These are phyloP conservation scores for Platycheirus rosarum DNA, from an alignment of 2,888 invertebrate species.

Conservation along the genomic window DNA sequence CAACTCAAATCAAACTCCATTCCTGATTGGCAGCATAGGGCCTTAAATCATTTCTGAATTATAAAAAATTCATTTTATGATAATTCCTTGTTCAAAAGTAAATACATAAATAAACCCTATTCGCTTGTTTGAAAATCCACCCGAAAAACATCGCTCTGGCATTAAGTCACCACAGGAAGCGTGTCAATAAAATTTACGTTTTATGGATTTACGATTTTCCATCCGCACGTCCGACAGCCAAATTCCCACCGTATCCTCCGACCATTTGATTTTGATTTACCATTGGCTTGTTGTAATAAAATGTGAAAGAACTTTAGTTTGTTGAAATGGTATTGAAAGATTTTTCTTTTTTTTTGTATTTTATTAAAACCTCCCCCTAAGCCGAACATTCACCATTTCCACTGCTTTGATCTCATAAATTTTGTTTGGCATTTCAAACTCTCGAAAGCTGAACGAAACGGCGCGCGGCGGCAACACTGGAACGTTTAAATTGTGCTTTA, in stretches of 20 bases:
- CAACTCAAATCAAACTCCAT: conserved; percentile 25
- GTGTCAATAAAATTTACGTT: conserved; percentile 64
- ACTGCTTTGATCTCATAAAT: conserved; percentile 40
- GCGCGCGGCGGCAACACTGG: conserved; percentile 44
- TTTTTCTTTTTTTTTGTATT: conserved; percentile 11
- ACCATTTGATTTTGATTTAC: conserved; percentile 37
- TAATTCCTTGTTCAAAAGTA: conserved; percentile 53
- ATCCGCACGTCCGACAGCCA: conserved; percentile 48
- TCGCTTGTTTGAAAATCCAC: conserved; percentile 22
- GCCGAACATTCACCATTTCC: conserved; percentile 18
- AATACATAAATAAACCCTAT: conserved; percentile 56
- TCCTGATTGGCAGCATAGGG: conserved; percentile 48
- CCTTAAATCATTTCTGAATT: conserved; percentile 53
- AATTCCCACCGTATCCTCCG: not conserved
- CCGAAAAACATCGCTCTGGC: conserved; percentile 23
- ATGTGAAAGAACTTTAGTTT: conserved; percentile 43
- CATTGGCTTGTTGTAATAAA: conserved; percentile 31
- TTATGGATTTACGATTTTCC: conserved; percentile 65
- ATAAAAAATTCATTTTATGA: conserved; percentile 53
- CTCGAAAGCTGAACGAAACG: conserved; percentile 42
- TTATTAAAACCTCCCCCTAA: conserved; percentile 28
- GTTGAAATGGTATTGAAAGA: conserved; percentile 15
- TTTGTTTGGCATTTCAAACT: conserved; percentile 46
- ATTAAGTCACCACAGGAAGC: conserved; percentile 56
- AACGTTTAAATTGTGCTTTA: not conserved